Evolutionary conservation across 92 coral and sea anemone species (phyloP), one percentile per base, ranked within the genome.

Genomic region (Paragorgia papillata): DNA sequence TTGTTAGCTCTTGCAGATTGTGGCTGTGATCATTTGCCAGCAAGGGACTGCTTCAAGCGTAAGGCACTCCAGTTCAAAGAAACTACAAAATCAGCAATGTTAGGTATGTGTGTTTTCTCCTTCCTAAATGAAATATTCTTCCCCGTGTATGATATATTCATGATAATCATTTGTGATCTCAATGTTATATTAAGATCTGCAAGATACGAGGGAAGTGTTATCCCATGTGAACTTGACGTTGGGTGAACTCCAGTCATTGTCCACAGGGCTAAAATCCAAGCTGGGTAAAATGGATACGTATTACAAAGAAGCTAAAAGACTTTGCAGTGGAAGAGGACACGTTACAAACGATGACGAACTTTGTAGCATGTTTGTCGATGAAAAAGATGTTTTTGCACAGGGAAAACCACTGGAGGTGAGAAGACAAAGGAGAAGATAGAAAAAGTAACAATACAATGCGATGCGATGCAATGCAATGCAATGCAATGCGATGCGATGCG

Each of bases 1-100:
- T n/a, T n/a, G n/a, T 37, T 37, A 62, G 68, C 48, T 62, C 68
- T 62, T 8, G 68, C 68, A 1, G 68, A 62, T 31, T 62, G 68
- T 25, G 39, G 68, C 39, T 14, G 26, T 30, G 44, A 43, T 7
- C 40, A 41, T 9, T 33, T 27, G 9, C n/a, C 34, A 31, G 27
- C 64, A 13, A 25, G n/a, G n/a, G 43, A 37, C 4, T 10, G 4
- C 43, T 37, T 10, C 43, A 37, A 10, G 43, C 43, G 43, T 37
- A 37, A 37, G 10, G 6, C 43, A 62, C 26, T 62, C 40, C 44
- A 62, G n/a, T 27, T 62, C 12, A 34, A 31, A 21, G 39, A 62
- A 62, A 10, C 43, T 10, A 51, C 9, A 1, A 17, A 27, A 28
- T 25, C 39, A 25, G 19, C 32, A n/a, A 61, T 32, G 12, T 28